These are phyloP conservation scores for Parauchenoglanis punctatus DNA, from an alignment of 2,797 vertebrate genomes.

Conservation along the genomic window DNA sequence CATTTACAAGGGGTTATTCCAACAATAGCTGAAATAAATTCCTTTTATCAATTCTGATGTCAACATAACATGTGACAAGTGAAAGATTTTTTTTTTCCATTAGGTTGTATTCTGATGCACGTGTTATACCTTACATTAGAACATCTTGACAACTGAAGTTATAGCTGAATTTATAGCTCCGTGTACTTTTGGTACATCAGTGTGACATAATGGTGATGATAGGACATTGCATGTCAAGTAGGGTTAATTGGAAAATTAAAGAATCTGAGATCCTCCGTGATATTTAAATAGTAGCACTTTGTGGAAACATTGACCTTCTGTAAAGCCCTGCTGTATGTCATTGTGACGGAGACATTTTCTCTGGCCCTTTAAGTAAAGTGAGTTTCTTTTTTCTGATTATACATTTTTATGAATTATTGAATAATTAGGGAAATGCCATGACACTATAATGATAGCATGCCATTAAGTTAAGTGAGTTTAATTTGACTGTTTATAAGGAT, in stretches of 20 bases:
- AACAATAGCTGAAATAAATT: neutral
- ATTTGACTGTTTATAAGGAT: neutral
- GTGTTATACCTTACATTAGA: neutral
- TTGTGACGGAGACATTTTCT: conserved; percentile 21
- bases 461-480: neutral
- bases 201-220: neutral
- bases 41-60: neutral
- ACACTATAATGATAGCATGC: neutral
- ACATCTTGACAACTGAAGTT: neutral
- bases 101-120: neutral
- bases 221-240: conserved; percentile 8
- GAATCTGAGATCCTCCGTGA: neutral
- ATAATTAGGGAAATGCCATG: conserved; percentile 1
- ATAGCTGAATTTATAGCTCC: neutral
- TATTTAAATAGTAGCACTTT: conserved; percentile 3
- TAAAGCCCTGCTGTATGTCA: conserved; percentile 20
- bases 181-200: neutral
- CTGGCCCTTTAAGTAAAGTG: conserved; percentile 3
- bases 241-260: conserved; percentile 19
- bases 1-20: neutral
- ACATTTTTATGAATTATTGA: neutral
- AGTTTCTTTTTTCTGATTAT: neutral
- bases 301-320: neutral
- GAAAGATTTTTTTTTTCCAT: neutral
- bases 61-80: neutral